These are phyloP conservation scores for Pediacus dermestoides DNA, from an alignment of 2,888 invertebrate species.

Conservation along the genomic window DNA sequence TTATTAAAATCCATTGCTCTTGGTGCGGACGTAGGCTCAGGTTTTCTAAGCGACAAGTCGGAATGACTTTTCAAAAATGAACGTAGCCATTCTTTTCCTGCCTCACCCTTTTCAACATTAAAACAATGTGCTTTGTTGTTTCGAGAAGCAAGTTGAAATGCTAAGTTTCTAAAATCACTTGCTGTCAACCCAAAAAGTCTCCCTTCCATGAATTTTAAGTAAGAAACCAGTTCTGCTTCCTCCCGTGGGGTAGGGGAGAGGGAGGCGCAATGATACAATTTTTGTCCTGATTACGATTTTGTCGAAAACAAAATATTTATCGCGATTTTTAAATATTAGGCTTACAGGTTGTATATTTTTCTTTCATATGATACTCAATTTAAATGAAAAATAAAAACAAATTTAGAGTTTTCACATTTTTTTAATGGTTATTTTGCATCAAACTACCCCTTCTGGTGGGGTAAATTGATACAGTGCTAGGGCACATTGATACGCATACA, in stretches of 20 bases:
- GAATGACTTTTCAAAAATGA: slow-evolving; percentile 53
- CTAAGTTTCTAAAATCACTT: slow-evolving; percentile 6
- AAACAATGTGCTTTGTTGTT: slow-evolving; percentile 10
- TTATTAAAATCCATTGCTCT: slow-evolving; percentile 39
- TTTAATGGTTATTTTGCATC: no score
- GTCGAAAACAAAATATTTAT: no score
- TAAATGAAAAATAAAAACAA: no score
- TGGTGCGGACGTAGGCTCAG: slow-evolving; percentile 32
- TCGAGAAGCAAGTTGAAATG: slow-evolving; percentile 11
- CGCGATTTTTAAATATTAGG: no score
- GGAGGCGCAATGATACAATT: no score
- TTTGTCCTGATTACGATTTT: no score
- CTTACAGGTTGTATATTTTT: no score
- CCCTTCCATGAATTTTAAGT: slow-evolving; percentile 12
- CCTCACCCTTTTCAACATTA: slow-evolving; percentile 10
- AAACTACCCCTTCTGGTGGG: no score
- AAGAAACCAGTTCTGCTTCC: slow-evolving; percentile 12
- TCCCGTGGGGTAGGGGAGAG: slow-evolving; percentile 8
- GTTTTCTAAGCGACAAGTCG: slow-evolving; percentile 17
- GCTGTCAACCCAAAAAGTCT: slow-evolving; percentile 15
- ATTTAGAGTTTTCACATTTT: no score
- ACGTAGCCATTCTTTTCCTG: slow-evolving; percentile 18
- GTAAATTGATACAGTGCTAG: no score
- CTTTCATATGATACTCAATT: no score
- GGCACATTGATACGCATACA: no score